Conservation (phyloP, 2,888 invertebrate genomes). For the Cephus pulcher region DNA sequence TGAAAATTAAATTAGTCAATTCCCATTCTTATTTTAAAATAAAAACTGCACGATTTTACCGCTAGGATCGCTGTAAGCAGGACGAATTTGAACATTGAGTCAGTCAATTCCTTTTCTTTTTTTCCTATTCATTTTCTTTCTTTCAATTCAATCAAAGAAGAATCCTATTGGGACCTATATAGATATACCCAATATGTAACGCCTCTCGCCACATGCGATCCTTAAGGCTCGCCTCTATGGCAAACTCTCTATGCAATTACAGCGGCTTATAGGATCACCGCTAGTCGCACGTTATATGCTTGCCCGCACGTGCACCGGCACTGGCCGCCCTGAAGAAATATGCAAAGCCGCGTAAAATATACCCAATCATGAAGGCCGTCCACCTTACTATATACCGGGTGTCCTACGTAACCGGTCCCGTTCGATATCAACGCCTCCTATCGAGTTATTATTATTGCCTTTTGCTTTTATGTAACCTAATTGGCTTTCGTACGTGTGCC, state of each 20-base stretch:
- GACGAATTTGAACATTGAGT: background rate
- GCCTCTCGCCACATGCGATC: background rate
- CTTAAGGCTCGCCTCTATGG: background rate
- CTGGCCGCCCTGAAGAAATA: conserved; percentile 13
- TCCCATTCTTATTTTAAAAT: no score
- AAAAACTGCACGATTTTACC: background rate
- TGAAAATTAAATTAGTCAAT: no score
- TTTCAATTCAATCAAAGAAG: background rate
- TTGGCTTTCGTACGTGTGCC: background rate
- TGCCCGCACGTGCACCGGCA: background rate
- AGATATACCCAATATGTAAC: background rate
- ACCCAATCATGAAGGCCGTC: conserved; percentile 49
- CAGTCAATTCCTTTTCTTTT: background rate
- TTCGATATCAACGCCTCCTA: conserved; percentile 33
- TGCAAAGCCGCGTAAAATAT: conserved; percentile 40
- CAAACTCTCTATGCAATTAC: background rate
- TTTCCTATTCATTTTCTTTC: background rate
- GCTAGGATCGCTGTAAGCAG: background rate
- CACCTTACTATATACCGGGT: conserved; percentile 31
- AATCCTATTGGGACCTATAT: background rate
- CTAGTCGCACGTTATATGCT: background rate
- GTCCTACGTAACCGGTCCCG: conserved; percentile 38
- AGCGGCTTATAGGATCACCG: background rate
- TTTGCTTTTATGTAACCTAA: conserved; percentile 18
- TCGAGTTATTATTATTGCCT: conserved; percentile 33